phyloP scores from a whole-genome alignment of 2,888 invertebrate genomes.

The Orthosia incerta region DNA sequence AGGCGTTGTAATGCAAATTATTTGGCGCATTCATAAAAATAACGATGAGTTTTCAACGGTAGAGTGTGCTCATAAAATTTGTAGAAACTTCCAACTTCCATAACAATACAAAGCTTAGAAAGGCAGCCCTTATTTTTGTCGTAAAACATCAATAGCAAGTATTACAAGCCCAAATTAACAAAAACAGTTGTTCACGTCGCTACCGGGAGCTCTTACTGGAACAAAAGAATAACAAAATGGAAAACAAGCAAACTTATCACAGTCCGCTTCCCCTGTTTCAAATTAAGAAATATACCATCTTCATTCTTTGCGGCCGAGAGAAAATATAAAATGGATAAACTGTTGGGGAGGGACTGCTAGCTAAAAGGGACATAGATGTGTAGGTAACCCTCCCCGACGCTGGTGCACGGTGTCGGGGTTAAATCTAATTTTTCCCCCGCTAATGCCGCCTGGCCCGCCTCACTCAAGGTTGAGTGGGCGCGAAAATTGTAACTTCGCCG shows the following conservation, averaged over 20 bases:
- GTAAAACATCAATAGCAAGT: conserved; percentile 42
- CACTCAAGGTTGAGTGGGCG: conserved; percentile 83
- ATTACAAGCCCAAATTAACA: conserved; percentile 28
- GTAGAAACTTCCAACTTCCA: conserved; percentile 8
- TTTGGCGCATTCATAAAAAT: conserved; percentile 12
- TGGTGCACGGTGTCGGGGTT: conserved; percentile 80
- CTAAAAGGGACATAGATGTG: conserved; percentile 79
- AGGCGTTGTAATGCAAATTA: conserved; percentile 33
- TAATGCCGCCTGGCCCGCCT: conserved; percentile 82
- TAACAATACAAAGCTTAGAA: conserved; percentile 18
- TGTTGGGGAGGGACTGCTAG: conserved; percentile 77
- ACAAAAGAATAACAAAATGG: conserved; percentile 55
- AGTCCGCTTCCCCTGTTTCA: conserved; percentile 68
- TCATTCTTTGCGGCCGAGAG: conserved; percentile 73
- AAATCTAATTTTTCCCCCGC: conserved; percentile 88
- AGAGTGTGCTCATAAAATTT: conserved; percentile 27
- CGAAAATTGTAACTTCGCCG: conserved; percentile 79
- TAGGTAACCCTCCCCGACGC: conserved; percentile 75
- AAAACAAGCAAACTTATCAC: conserved; percentile 59
- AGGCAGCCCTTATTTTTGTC: background rate
- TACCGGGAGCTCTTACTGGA: conserved; percentile 5
- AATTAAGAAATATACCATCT: conserved; percentile 80
- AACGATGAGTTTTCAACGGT: conserved; percentile 25
- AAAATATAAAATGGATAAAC: conserved; percentile 84
- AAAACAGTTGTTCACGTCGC: conserved; percentile 21